Evolutionary conservation across 2,888 invertebrate genomes (phyloP).

Genomic region (Eupelmus urozonus): DNA sequence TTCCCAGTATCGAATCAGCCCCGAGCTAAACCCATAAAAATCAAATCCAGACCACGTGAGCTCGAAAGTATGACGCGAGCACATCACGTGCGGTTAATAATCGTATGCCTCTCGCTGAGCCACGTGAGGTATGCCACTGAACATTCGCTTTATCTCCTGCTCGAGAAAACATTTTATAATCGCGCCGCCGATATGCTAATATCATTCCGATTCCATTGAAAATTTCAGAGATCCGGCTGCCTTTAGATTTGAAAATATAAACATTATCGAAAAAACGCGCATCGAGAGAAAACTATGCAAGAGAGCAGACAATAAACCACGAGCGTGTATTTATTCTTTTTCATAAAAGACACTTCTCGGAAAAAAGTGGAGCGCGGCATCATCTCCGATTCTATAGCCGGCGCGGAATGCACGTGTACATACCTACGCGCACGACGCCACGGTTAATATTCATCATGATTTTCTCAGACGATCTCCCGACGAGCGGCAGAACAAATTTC

Average conservation of each 20-base stretch:
- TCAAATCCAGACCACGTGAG: neutral
- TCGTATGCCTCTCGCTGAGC: neutral
- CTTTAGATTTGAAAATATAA: no score
- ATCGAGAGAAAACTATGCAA: no score
- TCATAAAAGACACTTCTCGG: no score
- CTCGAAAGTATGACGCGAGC: neutral
- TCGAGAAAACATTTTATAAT: no score
- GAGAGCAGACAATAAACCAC: no score
- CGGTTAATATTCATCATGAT: conserved; percentile 44
- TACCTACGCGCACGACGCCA: neutral
- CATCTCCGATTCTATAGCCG: neutral
- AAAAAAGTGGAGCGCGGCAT: conserved; percentile 22
- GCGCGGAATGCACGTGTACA: neutral
- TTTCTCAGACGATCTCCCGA: conserved; percentile 25
- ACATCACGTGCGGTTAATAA: conserved; percentile 19
- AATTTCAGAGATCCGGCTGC: no score
- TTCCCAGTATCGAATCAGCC: neutral
- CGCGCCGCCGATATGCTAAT: no score
- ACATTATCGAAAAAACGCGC: no score
- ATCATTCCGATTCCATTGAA: no score
- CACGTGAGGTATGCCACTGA: neutral
- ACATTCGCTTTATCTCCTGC: no score
- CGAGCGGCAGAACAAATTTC: neutral
- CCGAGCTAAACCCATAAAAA: conserved; percentile 3
- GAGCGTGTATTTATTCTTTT: no score